These are phyloP conservation scores for Strigops habroptila DNA, from an alignment of 2,113 vertebrate species.

Conservation along the genomic window DNA sequence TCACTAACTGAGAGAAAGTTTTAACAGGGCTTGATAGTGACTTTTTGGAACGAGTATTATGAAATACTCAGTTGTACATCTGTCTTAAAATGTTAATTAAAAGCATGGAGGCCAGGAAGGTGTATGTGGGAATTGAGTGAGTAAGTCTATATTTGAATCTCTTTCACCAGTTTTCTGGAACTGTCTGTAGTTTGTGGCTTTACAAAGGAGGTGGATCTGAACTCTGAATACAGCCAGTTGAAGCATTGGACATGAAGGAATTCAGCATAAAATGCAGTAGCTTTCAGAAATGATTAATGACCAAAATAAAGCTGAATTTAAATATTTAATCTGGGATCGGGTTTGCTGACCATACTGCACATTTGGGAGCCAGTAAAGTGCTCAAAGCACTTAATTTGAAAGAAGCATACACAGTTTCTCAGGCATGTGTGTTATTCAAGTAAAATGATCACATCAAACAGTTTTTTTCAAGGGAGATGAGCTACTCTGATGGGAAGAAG, in stretches of 20 bases:
- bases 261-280: background rate
- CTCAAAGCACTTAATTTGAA: background rate
- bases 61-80: background rate
- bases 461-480: background rate
- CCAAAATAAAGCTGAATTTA: background rate
- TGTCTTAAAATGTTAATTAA: background rate
- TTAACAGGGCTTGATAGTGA: background rate
- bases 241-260: background rate
- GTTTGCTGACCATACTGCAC: background rate
- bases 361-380: background rate
- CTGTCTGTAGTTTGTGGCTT: background rate
- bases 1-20: background rate
- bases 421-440: background rate
- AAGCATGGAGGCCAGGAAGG: background rate
- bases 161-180: background rate
- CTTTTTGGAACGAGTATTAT: background rate
- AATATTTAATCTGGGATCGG: background rate
- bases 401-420: background rate
- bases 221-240: background rate
- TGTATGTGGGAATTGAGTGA: background rate
- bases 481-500: background rate
- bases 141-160: background rate
- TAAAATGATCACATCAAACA: background rate
- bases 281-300: background rate
- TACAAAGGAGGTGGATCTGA: background rate